Conservation (phyloP, 1,140 invertebrate species). For the Drosophila neocordata region DNA sequence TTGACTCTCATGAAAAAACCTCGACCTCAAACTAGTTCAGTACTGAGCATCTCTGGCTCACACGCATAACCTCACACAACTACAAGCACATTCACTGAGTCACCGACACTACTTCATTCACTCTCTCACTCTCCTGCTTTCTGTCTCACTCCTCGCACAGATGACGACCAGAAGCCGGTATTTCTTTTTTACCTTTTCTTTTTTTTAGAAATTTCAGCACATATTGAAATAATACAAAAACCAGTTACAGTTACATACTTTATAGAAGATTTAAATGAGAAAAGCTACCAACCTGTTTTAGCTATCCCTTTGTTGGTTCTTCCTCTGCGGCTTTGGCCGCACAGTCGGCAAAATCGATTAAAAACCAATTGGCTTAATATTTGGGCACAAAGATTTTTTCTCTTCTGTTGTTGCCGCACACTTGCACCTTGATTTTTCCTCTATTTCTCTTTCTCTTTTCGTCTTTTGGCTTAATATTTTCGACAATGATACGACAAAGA, state of each 20-base stretch:
- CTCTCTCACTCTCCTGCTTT: conserved; percentile 13
- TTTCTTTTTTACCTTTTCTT: conserved; percentile 31
- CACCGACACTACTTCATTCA: conserved; percentile 36
- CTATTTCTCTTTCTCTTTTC: conserved; percentile 9
- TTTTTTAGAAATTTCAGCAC: conserved; percentile 4
- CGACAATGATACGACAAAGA: conserved; percentile 27
- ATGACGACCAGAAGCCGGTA: conserved; percentile 73
- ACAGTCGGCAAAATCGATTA: conserved; percentile 74
- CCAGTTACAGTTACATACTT: conserved; percentile 52
- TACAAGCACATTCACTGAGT: conserved; percentile 72
- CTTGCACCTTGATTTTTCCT: conserved; percentile 24
- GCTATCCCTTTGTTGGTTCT: conserved; percentile 51
- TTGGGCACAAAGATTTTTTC: conserved; percentile 15
- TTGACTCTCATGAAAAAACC: background rate
- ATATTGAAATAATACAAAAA: conserved; percentile 42
- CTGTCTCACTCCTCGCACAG: conserved; percentile 34
- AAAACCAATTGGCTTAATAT: conserved; percentile 56
- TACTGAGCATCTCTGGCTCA: conserved; percentile 16
- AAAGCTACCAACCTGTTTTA: conserved; percentile 70
- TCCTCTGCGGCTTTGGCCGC: conserved; percentile 19
- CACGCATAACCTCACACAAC: conserved; percentile 74
- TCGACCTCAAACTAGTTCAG: background rate
- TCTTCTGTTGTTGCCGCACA: conserved; percentile 6
- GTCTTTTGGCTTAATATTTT: conserved; percentile 30
- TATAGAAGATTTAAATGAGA: conserved; percentile 39